These are phyloP conservation scores for Polyommatus iphigenia DNA, from an alignment of 2,888 invertebrate genomes.

Conservation along the genomic window DNA sequence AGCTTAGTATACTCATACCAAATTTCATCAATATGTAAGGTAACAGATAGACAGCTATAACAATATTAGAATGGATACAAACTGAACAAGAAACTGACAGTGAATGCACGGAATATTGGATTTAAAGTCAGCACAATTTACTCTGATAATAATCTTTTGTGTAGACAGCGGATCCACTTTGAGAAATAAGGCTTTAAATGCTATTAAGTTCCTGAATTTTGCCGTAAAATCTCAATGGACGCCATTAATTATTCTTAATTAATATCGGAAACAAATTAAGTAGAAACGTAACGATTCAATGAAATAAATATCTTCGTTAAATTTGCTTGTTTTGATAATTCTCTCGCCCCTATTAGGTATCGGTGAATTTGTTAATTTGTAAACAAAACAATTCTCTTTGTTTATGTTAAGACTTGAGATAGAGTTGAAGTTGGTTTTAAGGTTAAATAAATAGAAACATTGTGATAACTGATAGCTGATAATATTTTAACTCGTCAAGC, in stretches of 20 bases:
- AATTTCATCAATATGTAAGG: too few species aligned
- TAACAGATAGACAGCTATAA: too few species aligned
- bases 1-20: too few species aligned
- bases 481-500: too few species aligned
- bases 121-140: conserved; percentile 13
- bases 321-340: conserved; percentile 22
- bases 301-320: conserved; percentile 23
- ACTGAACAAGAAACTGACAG: neutral
- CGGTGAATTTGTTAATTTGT: conserved; percentile 30
- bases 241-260: conserved; percentile 34
- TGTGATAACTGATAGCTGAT: too few species aligned
- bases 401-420: neutral
- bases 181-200: conserved; percentile 18
- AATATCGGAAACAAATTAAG: conserved; percentile 36
- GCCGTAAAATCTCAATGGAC: conserved; percentile 19
- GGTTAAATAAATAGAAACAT: neutral
- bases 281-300: conserved; percentile 27
- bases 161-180: conserved; percentile 1
- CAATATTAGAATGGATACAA: neutral
- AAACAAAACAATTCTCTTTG: neutral
- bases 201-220: conserved; percentile 15
- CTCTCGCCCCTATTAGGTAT: conserved; percentile 1
- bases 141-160: conserved; percentile 15
- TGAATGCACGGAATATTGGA: conserved; percentile 2
- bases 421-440: neutral